A percentile compares a stretch with the other conserved stretches of the same genome.
Evolutionary conservation across 2,797 vertebrate species (phyloP).

Genomic region (Taeniopygia guttata): DNA sequence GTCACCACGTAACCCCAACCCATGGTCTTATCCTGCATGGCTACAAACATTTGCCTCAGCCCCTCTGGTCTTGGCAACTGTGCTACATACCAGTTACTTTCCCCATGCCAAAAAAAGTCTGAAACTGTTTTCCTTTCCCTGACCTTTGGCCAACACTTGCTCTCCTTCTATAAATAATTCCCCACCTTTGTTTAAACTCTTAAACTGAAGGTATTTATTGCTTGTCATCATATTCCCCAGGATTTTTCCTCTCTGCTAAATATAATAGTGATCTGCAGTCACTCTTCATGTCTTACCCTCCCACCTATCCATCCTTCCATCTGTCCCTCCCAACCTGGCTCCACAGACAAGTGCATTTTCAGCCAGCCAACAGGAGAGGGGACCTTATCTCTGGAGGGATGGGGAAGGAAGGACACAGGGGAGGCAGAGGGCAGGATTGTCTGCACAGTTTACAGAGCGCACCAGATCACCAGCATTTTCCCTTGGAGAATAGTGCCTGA

Average conservation of each 20-base stretch:
- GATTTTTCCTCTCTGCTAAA: slow-evolving; percentile 19
- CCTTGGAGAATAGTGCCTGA: background rate
- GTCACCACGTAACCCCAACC: background rate
- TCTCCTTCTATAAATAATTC: slow-evolving; percentile 50
- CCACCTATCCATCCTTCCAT: background rate
- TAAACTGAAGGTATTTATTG: slow-evolving; percentile 55
- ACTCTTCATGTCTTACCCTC: background rate
- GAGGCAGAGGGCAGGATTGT: background rate
- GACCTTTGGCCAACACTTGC: slow-evolving; percentile 11
- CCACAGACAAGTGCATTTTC: background rate
- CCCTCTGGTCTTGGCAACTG: background rate
- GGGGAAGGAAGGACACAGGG: background rate
- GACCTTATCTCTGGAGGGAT: background rate
- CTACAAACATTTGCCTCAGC: background rate
- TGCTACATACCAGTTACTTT: background rate
- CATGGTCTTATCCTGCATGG: background rate
- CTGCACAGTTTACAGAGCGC: background rate
- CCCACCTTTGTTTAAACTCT: slow-evolving; percentile 60
- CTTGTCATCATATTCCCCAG: background rate
- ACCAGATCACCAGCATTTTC: background rate
- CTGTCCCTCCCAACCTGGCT: background rate
- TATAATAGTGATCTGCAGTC: background rate
- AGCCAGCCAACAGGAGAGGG: background rate
- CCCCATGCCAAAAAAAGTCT: background rate
- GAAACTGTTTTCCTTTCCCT: slow-evolving; percentile 36